Evolutionary conservation across 2,888 invertebrate species (phyloP).

Genomic region (Meteorus cinctellus): DNA sequence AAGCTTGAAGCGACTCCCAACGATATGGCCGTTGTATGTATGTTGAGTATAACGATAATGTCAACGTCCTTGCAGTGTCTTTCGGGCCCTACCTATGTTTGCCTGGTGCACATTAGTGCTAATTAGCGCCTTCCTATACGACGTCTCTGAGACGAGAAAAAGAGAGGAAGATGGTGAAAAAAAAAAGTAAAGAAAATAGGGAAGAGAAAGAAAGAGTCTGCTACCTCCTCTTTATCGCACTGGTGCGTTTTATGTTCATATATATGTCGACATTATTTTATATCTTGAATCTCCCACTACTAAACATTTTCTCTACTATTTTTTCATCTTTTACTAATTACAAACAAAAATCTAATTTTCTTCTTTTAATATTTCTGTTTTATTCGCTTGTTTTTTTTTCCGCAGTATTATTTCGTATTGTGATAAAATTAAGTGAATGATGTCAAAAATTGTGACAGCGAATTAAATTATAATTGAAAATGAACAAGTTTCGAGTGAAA

Average conservation of each 20-base stretch:
- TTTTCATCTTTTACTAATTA: neutral
- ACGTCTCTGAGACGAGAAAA: conserved; percentile 18
- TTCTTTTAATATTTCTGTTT: neutral
- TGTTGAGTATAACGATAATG: conserved; percentile 48
- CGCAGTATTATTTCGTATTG: neutral
- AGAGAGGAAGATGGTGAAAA: conserved; percentile 3
- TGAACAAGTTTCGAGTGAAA: neutral
- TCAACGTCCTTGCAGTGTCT: conserved; percentile 55
- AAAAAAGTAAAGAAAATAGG: neutral
- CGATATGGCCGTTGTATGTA: conserved; percentile 40
- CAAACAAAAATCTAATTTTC: neutral
- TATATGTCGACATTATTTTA: neutral
- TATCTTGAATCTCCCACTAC: neutral
- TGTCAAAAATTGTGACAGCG: neutral
- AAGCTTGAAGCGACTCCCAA: conserved; percentile 33
- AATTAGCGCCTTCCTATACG: conserved; percentile 55
- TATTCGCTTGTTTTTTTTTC: neutral
- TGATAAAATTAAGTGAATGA: neutral
- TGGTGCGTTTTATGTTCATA: neutral
- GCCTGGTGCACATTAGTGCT: conserved; percentile 52
- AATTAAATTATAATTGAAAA: neutral
- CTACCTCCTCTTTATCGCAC: neutral
- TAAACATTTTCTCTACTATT: neutral
- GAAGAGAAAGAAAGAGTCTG: conserved; percentile 28
- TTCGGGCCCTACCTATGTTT: conserved; percentile 52